Evolutionary conservation across 2,888 invertebrate genomes (phyloP), one percentile per base, ranked within the genome.

Genomic region (Abscondita cerata): DNA sequence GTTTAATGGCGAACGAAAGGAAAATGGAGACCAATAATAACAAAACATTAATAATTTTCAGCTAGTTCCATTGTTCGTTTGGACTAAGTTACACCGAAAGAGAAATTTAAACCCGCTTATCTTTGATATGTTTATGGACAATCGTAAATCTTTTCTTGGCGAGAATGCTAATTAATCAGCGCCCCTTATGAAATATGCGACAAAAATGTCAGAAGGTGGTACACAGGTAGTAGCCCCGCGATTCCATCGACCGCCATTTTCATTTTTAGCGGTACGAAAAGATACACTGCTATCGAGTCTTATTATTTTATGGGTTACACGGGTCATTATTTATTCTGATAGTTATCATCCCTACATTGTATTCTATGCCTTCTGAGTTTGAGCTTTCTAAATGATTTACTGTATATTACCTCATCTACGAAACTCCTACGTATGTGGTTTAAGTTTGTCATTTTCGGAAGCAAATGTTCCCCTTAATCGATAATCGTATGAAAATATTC

Each of bases 181-280:
- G 52, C 48, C 62, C 59, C 51, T 64, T 60, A 63, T 67, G 65
- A 67, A 67, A 59, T 63, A 58, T n/a, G n/a, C 59, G 61, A 65
- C 63, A 65, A 67, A 65, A 67, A 61, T 53, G 65, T 63, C 63
- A 58, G 9, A 46, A 59, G 63, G 61, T 61, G 57, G 25, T 25
- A 25, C n/a, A n/a, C 4, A 4, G 25, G 25, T 6, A 25, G 25
- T 4, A 25, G 25, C 41, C 50, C 58, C 19, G 15, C 54, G 25
- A 25, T 25, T 2, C 25, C 25, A 25, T 6, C 25, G 6, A 25
- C 25, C 25, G 53, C 54, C 63, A 65, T 63, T 65, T 61, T 59
- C 63, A 65, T 65, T 65, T 67, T 59, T 62, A 55, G 60, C 50
- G 61, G 56, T 65, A 65, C 31, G 51, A 52, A 56, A 25, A 58